A percentile compares a stretch with the other conserved stretches of the same genome.
Evolutionary conservation across 2,797 vertebrate genomes (phyloP).

Genomic region (Chloroceryle amazona): DNA sequence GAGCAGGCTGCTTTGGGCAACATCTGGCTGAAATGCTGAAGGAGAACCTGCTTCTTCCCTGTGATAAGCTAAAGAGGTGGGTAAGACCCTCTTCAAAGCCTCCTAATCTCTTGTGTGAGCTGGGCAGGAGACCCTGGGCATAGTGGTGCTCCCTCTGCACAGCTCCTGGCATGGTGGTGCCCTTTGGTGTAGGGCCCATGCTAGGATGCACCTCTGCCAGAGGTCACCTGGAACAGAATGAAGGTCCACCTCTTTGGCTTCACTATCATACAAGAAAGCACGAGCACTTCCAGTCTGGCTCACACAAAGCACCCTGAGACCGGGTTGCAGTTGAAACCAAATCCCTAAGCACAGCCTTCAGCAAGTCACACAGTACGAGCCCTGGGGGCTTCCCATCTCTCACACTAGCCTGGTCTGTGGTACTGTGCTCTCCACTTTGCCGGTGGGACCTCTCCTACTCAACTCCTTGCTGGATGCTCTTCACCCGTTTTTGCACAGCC

Average conservation of each 20-base stretch:
- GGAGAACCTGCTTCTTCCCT: background rate
- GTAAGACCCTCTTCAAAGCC: background rate
- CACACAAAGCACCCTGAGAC: background rate
- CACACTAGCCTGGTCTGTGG: background rate
- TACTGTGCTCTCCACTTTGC: background rate
- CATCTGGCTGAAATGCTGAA: background rate
- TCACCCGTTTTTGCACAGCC: background rate
- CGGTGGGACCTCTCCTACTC: background rate
- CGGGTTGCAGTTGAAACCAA: background rate
- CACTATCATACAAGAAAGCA: background rate
- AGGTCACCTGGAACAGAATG: background rate
- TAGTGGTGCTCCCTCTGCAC: background rate
- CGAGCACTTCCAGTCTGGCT: background rate
- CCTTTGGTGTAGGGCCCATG: too few relatives aligned
- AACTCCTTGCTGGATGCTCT: background rate
- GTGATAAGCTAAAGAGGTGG: background rate
- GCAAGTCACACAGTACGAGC: fast-evolving
- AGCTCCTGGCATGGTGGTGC: background rate
- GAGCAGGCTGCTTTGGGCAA: background rate
- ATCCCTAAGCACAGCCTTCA: background rate
- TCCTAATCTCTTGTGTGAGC: fast-evolving
- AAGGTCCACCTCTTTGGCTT: background rate
- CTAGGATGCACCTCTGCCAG: background rate
- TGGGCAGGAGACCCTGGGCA: background rate
- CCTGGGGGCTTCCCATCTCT: fast-evolving